phyloP scores from a whole-genome alignment of 2,797 vertebrate genomes.

The Diplodus sargus region DNA sequence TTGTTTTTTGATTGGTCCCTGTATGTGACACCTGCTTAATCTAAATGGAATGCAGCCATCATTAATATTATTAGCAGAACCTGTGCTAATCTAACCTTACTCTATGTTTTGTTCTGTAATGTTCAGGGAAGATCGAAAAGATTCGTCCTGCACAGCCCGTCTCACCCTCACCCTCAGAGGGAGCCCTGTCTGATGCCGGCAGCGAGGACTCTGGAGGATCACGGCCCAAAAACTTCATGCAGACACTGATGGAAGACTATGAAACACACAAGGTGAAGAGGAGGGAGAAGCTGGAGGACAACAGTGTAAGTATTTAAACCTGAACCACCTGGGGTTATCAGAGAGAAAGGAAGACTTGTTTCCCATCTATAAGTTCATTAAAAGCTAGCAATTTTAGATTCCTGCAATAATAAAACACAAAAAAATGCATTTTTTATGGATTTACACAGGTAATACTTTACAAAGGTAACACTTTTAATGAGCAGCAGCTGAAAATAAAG shows the following conservation, averaged over 20 bases:
- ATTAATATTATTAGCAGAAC: too few species aligned
- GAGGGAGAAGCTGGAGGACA: conserved; percentile 94
- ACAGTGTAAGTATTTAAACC: conserved; percentile 89
- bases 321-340: background rate
- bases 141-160: conserved; percentile 87
- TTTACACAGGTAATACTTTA: background rate
- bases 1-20: background rate
- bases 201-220: conserved; percentile 91
- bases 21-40: background rate
- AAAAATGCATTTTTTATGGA: background rate
- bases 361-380: background rate
- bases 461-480: background rate
- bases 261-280: conserved; percentile 97
- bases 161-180: conserved; percentile 89
- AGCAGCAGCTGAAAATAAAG: background rate
- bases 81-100: background rate
- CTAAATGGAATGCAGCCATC: too few species aligned
- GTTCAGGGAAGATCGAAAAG: conserved; percentile 97
- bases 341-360: background rate
- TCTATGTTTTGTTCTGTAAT: background rate
- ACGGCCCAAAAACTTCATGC: conserved; percentile 95
- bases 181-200: conserved; percentile 87
- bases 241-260: conserved; percentile 98
- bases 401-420: background rate
- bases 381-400: background rate